Base-by-base conservation (phyloP, 2,797 vertebrate species). In the Macroramphosus scolopax region DNA sequence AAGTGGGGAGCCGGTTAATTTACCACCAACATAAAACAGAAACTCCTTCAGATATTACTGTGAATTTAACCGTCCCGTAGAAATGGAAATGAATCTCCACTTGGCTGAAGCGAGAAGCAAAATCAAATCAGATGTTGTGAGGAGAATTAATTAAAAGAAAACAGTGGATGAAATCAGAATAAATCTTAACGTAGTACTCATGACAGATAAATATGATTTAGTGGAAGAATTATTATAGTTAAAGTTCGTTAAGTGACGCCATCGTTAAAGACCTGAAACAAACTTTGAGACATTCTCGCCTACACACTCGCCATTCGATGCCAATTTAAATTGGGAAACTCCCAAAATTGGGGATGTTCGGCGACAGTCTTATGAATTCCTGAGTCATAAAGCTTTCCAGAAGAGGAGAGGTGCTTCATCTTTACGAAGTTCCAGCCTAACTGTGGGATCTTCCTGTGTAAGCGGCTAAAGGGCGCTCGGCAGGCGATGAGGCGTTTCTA, bases 321-420 rank as follows among this genome's bases (percentile, higher is more conserved):
- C n/a, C n/a, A n/a, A n/a, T n/a, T n/a, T n/a, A n/a, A n/a, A n/a
- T n/a, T n/a, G n/a, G n/a, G n/a, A n/a, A n/a, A n/a, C n/a, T n/a
- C n/a, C n/a, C n/a, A n/a, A n/a, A n/a, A n/a, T n/a, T n/a, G n/a
- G n/a, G n/a, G n/a, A n/a, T n/a, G n/a, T n/a, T n/a, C n/a, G n/a
- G n/a, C n/a, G n/a, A n/a, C n/a, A n/a, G n/a, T n/a, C n/a, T 25
- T 31, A 16, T 10, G 16, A 3, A 22, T 22, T 22, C 6, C 20
- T 22, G 20, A 22, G 20, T n/a, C n/a, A n/a, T n/a, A n/a, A n/a
- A n/a, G n/a, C n/a, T 80, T 80, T 68, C 68, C 63, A 82, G 59
- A 62, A 48, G 60, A 51, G 15, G 15, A 31, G 51, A 67, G 51
- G 41, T 66, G 71, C 70, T 76, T 66, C 47, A 68, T 63, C 49